phyloP scores from a whole-genome alignment of 2,888 invertebrate species.

The Ennomos quercinarius region DNA sequence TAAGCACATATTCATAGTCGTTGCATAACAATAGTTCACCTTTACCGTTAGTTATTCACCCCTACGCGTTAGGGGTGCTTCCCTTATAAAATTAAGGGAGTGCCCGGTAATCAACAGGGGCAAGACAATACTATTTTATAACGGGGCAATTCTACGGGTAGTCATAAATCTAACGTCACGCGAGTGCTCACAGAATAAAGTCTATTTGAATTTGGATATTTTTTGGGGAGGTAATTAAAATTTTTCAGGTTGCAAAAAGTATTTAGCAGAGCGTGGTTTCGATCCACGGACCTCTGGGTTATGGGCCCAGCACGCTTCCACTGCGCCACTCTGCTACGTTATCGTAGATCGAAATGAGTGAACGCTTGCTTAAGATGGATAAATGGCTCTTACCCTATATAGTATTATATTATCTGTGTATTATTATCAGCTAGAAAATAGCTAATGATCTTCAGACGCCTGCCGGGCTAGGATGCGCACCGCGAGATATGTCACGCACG shows the following conservation, averaged over 20 bases:
- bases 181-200: slow-evolving; percentile 11
- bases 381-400: too few species aligned
- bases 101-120: slow-evolving; percentile 68
- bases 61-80: slow-evolving; percentile 61
- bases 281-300: slow-evolving; percentile 97
- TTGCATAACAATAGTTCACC: slow-evolving; percentile 51
- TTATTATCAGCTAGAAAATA: too few species aligned
- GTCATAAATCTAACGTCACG: slow-evolving; percentile 52
- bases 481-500: too few species aligned
- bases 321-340: slow-evolving; percentile 88
- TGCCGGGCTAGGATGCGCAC: too few species aligned
- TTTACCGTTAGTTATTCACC: slow-evolving; percentile 59
- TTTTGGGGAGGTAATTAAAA: too few species aligned
- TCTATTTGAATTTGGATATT: too few species aligned
- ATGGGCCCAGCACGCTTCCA: slow-evolving; percentile 93
- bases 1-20: slow-evolving; percentile 26
- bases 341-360: slow-evolving; percentile 2
- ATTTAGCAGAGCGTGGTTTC: slow-evolving; percentile 92
- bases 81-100: slow-evolving; percentile 71
- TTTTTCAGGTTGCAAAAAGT: slow-evolving; percentile 22
- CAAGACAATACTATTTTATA: slow-evolving; percentile 64
- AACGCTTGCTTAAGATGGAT: neutral
- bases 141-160: slow-evolving; percentile 46
- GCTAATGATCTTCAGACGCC: too few species aligned
- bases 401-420: too few species aligned